Conservation (phyloP, 2,113 vertebrate species). For the Melanerpes formicivorus region DNA sequence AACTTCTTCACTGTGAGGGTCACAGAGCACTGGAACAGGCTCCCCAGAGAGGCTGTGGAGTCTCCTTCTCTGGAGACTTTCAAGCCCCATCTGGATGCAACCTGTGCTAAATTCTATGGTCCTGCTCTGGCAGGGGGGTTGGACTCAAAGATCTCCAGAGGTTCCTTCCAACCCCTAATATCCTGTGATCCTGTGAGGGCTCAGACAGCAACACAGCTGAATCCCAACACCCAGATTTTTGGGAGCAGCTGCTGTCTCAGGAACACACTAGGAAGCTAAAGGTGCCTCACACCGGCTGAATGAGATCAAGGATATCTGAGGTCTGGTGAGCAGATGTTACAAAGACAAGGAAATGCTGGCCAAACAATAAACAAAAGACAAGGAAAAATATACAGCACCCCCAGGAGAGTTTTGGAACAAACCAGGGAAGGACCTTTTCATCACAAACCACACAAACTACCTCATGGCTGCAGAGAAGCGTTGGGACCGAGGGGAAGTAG, state of each 20-base stretch:
- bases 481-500: neutral
- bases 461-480: neutral
- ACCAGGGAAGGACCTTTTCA: conserved; percentile 16
- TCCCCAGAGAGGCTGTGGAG: too few relatives aligned
- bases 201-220: neutral
- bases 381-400: conserved; percentile 5
- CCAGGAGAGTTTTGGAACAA: conserved; percentile 20
- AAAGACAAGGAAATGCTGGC: conserved; percentile 37
- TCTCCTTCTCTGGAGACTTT: too few relatives aligned
- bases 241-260: neutral
- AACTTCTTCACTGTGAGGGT: too few relatives aligned
- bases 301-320: neutral
- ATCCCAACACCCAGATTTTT: neutral
- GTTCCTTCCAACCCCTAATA: too few relatives aligned
- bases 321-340: conserved; percentile 56
- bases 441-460: conserved; percentile 17
- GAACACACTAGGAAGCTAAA: neutral
- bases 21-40: too few relatives aligned
- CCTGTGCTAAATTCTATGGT: too few relatives aligned
- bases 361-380: conserved; percentile 51
- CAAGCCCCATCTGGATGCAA: too few relatives aligned
- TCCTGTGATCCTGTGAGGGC: neutral
- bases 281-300: neutral
- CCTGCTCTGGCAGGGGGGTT: too few relatives aligned
- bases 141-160: too few relatives aligned